phyloP scores from a whole-genome alignment of 2,888 invertebrate genomes.

The Stenotaenia linearis region DNA sequence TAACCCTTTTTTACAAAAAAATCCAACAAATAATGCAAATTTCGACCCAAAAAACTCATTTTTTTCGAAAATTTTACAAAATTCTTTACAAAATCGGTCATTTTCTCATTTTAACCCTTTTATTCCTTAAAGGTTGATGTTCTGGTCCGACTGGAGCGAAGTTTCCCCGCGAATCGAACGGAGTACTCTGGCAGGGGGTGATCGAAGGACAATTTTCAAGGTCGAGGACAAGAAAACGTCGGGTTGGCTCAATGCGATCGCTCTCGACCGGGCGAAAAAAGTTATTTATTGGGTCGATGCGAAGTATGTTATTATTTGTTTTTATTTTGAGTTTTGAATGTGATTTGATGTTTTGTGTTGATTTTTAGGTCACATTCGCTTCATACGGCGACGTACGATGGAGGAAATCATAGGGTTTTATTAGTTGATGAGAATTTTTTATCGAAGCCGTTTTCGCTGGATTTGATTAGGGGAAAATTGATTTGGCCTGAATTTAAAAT shows the following conservation, averaged over 20 bases:
- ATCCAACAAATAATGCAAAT: too few relatives aligned
- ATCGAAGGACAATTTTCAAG: neutral
- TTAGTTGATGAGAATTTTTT: neutral
- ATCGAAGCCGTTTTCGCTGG: neutral
- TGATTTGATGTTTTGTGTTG: neutral
- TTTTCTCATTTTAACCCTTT: too few relatives aligned
- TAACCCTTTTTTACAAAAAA: too few relatives aligned
- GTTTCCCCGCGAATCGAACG: neutral
- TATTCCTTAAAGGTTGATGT: neutral
- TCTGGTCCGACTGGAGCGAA: constrained; percentile 28
- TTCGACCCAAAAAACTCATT: too few relatives aligned
- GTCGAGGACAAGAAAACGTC: neutral
- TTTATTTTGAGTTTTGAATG: neutral
- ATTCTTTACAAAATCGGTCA: too few relatives aligned
- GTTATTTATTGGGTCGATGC: constrained; percentile 24
- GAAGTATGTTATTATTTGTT: neutral
- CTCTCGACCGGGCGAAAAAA: neutral
- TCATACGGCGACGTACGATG: neutral
- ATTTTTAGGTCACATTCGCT: neutral
- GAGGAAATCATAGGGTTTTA: neutral
- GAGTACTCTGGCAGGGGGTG: neutral
- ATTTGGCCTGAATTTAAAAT: neutral
- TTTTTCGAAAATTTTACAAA: too few relatives aligned
- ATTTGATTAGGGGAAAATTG: neutral
- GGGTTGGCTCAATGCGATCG: constrained; percentile 27